A percentile compares a stretch with the other conserved stretches of the same genome.
These are phyloP conservation scores for Medauroidea extradentata DNA, from an alignment of 1,140 invertebrate genomes.

Conservation along the genomic window DNA sequence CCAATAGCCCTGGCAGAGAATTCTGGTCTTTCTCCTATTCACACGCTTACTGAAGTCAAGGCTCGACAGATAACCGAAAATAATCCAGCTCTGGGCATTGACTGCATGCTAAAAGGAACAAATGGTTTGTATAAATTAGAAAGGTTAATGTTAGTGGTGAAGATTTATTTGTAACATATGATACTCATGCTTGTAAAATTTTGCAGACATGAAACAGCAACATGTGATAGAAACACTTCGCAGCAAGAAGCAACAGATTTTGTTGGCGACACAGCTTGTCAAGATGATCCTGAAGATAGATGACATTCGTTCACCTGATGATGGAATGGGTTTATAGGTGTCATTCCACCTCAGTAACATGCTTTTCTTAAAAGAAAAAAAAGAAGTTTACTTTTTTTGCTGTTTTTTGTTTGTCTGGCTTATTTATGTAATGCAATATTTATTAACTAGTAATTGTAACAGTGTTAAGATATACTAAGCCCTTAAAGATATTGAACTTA, in stretches of 20 bases:
- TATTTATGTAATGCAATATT: too few species aligned
- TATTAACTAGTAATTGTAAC: too few species aligned
- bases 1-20: conserved; percentile 97
- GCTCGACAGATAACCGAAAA: conserved; percentile 80
- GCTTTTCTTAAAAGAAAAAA: too few species aligned
- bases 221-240: conserved; percentile 96
- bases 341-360: too few species aligned
- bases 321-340: conserved; percentile 7
- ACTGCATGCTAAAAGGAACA: conserved; percentile 87
- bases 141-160: too few species aligned
- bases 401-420: too few species aligned
- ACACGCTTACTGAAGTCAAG: conserved; percentile 90
- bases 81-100: conserved; percentile 87
- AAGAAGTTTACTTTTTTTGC: too few species aligned
- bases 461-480: too few species aligned
- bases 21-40: conserved; percentile 87
- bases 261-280: conserved; percentile 93
- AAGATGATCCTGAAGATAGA: conserved; percentile 99
- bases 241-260: conserved; percentile 96
- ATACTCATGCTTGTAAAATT: conserved; percentile 32
- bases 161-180: too few species aligned
- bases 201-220: conserved; percentile 91
- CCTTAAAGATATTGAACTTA: too few species aligned
- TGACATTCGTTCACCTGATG: conserved; percentile 78
- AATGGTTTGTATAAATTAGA: conserved; percentile 53